These are phyloP conservation scores for Mellivora capensis DNA, from an alignment of 2,113 vertebrate genomes.

Conservation along the genomic window DNA sequence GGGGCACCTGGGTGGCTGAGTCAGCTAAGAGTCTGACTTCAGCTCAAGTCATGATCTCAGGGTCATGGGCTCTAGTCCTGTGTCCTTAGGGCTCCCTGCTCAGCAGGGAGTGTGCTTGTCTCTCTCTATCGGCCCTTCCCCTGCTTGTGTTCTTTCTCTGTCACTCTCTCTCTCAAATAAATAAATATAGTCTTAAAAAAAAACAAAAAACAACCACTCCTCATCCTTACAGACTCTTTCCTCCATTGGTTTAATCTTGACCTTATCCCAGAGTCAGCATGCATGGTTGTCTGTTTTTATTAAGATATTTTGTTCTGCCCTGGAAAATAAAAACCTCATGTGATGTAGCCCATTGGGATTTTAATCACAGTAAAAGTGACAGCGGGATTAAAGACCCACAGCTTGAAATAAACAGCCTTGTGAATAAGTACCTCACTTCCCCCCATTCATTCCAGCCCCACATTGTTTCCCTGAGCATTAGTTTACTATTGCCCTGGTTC, in stretches of 20 bases:
- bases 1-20: neutral
- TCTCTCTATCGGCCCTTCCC: neutral
- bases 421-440: neutral
- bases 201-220: neutral
- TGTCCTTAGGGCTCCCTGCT: neutral
- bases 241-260: constrained; percentile 15
- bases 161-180: neutral
- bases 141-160: neutral
- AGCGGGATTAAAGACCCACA: constrained; percentile 2
- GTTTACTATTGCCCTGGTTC: neutral
- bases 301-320: constrained; percentile 16
- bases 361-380: constrained; percentile 56
- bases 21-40: neutral
- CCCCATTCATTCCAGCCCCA: neutral
- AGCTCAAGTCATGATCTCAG: neutral
- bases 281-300: neutral
- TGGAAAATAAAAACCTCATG: neutral
- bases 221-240: neutral
- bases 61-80: neutral
- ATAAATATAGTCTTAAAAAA: neutral
- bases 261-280: neutral
- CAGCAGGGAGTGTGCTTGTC: neutral
- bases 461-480: neutral
- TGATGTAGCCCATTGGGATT: neutral
- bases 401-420: constrained; percentile 30